Base-by-base conservation (phyloP, 2,888 invertebrate species). In the Escarpia spicata region DNA sequence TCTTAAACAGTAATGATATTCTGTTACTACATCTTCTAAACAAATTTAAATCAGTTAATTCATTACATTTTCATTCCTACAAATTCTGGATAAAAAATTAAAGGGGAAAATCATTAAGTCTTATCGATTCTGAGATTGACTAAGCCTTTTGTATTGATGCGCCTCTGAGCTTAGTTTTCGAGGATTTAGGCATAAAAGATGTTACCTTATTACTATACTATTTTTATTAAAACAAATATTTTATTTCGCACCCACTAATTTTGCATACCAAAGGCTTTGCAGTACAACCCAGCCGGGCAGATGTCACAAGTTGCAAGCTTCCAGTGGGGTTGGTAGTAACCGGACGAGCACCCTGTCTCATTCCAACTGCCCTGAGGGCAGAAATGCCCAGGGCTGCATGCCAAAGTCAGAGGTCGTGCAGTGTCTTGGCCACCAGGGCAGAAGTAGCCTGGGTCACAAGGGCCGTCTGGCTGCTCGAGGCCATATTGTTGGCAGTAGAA, bases 341-440 rank as follows among this genome's bases (percentile, higher is more conserved):
- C 96, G 3, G 96, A 96, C 26, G 96, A 96, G 93, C 96, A 96
- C 8, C 96, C 96, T 43, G 96, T 96, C 94, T 96, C 94, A 93
- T 96, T 96, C 93, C 94, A 94, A 92, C 95, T 95, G 60, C 96
- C 96, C 90, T 93, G 91, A 60, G 94, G 94, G 94, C 96, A 96
- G 95, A 96, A 96, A 93, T 96, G 96, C 15, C 96, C 96, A 8
- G 96, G 96, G 92, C 95, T 95, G 93, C 96, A 96, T 90, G 95
- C 95, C 43, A 94, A 94, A 43, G 93, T 92, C 3, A 94, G 93
- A n/a, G 96, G 96, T 43, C 94, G 93, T 0, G 95, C 94, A 2
- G 95, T 94, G 93, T 95, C 94, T 93, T 95, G 95, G 60, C 96
- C 96, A 10, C 95, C 95, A 6, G 96, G 96, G 93, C 96, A 96